Evolutionary conservation across 2,797 vertebrate genomes (phyloP).

Genomic region (Alosa sapidissima): DNA sequence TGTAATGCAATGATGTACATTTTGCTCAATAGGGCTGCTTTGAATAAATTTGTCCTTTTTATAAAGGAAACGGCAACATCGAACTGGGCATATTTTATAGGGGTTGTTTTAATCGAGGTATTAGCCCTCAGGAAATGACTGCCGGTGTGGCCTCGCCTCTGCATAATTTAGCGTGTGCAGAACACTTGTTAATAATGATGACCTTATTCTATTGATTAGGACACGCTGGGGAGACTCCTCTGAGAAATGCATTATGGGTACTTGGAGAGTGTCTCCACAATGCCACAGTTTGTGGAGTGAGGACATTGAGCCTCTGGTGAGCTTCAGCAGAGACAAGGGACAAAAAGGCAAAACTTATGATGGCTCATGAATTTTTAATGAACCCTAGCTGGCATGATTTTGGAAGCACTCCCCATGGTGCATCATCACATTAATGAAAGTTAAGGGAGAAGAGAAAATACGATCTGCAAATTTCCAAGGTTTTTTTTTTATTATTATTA

Average conservation of each 20-base stretch:
- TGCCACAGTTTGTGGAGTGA: background rate
- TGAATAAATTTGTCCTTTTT: background rate
- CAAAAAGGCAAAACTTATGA: background rate
- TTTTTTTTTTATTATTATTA: no score
- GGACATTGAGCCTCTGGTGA: background rate
- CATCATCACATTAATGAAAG: slow-evolving; percentile 27
- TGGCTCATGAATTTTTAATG: slow-evolving; percentile 31
- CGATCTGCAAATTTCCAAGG: no score
- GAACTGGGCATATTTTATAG: background rate
- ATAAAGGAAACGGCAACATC: background rate
- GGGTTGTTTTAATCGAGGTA: background rate
- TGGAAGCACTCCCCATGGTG: slow-evolving; percentile 32
- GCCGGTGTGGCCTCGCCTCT: background rate
- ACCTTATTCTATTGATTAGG: slow-evolving; percentile 27
- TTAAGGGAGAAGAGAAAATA: background rate
- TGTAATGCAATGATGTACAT: background rate
- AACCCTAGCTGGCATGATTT: slow-evolving; percentile 24
- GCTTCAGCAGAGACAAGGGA: background rate
- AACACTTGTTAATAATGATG: slow-evolving; percentile 23
- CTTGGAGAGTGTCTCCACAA: background rate
- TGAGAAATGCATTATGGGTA: background rate
- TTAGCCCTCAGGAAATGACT: background rate
- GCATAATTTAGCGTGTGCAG: background rate
- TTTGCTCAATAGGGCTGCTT: background rate
- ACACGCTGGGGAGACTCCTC: background rate